Evolutionary conservation across 2,888 invertebrate species (phyloP).

Genomic region (Cinara cedri): DNA sequence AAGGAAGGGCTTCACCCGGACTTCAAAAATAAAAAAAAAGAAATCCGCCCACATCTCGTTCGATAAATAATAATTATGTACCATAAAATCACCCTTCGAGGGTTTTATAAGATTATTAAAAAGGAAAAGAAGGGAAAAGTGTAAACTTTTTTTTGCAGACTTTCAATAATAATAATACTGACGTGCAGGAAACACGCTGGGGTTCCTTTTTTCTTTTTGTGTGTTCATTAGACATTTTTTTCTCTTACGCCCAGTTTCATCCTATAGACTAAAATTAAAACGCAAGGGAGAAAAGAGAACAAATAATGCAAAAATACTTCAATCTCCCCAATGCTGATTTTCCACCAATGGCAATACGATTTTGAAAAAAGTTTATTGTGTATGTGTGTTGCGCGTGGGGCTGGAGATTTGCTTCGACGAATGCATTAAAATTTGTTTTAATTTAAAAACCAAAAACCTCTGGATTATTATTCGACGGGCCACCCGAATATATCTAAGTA

Average conservation of each 20-base stretch:
- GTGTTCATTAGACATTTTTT: conserved; percentile 51
- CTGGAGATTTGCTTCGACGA: neutral
- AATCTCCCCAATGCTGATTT: conserved; percentile 27
- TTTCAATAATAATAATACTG: conserved; percentile 40
- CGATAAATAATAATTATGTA: conserved; percentile 52
- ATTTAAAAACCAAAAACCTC: neutral
- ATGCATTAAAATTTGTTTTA: conserved; percentile 17
- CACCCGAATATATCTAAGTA: too few species aligned
- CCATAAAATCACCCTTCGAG: conserved; percentile 39
- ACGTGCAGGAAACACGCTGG: conserved; percentile 18
- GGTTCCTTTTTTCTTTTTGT: conserved; percentile 28
- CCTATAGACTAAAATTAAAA: conserved; percentile 44
- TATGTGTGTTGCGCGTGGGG: neutral
- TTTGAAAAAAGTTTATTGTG: neutral
- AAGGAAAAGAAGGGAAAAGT: conserved; percentile 30
- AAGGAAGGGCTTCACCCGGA: conserved; percentile 14
- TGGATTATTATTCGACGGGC: neutral
- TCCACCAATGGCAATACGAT: conserved; percentile 26
- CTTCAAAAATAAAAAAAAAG: conserved; percentile 14
- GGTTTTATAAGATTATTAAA: conserved; percentile 51
- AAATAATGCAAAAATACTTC: conserved; percentile 43
- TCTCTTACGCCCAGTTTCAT: conserved; percentile 27
- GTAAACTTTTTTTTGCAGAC: conserved; percentile 37
- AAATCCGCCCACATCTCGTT: conserved; percentile 28
- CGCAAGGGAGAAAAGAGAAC: conserved; percentile 38